Conservation (phyloP, 2,797 vertebrate genomes). For the Enteromius afrohamiltoni region DNA sequence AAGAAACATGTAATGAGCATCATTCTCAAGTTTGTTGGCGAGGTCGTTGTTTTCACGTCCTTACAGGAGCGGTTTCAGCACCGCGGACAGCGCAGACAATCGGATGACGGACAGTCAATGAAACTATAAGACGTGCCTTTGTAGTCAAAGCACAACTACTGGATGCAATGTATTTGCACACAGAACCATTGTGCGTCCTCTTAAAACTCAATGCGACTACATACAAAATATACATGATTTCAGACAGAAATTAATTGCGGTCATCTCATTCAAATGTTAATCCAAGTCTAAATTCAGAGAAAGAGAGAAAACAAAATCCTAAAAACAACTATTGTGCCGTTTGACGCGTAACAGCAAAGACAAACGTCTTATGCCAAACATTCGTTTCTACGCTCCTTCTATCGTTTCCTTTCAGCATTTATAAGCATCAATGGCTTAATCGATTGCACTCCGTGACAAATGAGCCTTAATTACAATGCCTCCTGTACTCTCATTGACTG, state of each 20-base stretch:
- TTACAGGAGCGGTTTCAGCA: conserved; percentile 74
- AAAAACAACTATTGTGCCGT: background rate
- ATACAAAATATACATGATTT: background rate
- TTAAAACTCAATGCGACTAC: background rate
- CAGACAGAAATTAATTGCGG: background rate
- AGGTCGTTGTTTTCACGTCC: background rate
- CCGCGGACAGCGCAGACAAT: conserved; percentile 78
- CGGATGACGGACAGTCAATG: background rate
- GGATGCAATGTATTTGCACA: background rate
- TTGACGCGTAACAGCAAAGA: background rate
- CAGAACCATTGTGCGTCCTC: background rate
- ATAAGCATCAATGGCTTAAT: conserved; percentile 27
- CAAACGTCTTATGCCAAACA: background rate
- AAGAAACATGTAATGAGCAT: background rate
- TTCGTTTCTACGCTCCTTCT: background rate
- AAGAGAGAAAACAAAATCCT: background rate
- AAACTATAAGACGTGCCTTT: conserved; percentile 48
- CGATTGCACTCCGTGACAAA: conserved; percentile 36
- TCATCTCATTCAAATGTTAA: background rate
- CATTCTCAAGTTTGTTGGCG: background rate
- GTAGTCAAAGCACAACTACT: conserved; percentile 42
- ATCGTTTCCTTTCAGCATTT: conserved; percentile 18
- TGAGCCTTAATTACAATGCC: conserved; percentile 29
- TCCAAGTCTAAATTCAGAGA: background rate
- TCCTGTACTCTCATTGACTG: conserved; percentile 18